Conservation (phyloP, 1,140 invertebrate genomes). For the Pinna nobilis region DNA sequence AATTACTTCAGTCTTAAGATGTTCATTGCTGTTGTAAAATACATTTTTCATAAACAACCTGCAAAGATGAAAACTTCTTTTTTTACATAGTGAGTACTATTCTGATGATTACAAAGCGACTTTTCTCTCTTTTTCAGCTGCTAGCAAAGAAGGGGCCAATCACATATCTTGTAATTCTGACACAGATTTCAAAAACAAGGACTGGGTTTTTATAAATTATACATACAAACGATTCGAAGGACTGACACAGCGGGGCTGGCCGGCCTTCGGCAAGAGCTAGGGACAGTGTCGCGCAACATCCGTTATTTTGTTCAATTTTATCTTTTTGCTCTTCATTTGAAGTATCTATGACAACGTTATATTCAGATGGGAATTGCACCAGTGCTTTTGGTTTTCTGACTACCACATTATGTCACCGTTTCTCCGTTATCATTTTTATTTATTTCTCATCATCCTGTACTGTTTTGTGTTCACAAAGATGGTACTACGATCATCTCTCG, state of each 20-base stretch:
- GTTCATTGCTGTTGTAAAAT: too few species aligned
- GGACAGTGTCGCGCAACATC: neutral
- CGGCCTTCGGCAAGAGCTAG: constrained; percentile 38
- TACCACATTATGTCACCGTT: too few species aligned
- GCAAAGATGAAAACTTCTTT: neutral
- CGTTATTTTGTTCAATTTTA: too few species aligned
- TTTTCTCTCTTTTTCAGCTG: constrained; percentile 18
- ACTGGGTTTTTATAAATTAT: constrained; percentile 99
- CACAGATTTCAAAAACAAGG: constrained; percentile 83
- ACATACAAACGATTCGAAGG: constrained; percentile 99
- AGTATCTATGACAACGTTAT: too few species aligned
- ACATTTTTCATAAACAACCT: neutral
- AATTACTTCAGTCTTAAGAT: too few species aligned
- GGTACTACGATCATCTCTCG: too few species aligned
- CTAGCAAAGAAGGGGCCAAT: constrained; percentile 77
- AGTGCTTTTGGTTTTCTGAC: too few species aligned
- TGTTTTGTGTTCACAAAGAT: too few species aligned
- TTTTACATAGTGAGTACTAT: neutral
- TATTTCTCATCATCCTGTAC: too few species aligned
- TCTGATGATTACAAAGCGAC: neutral
- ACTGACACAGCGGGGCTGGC: constrained; percentile 79
- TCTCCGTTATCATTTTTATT: too few species aligned
- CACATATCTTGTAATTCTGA: constrained; percentile 74
- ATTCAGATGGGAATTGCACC: too few species aligned
- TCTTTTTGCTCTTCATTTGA: too few species aligned